Evolutionary conservation across 2,888 invertebrate genomes (phyloP).

Genomic region (Coleophora flavipennella): DNA sequence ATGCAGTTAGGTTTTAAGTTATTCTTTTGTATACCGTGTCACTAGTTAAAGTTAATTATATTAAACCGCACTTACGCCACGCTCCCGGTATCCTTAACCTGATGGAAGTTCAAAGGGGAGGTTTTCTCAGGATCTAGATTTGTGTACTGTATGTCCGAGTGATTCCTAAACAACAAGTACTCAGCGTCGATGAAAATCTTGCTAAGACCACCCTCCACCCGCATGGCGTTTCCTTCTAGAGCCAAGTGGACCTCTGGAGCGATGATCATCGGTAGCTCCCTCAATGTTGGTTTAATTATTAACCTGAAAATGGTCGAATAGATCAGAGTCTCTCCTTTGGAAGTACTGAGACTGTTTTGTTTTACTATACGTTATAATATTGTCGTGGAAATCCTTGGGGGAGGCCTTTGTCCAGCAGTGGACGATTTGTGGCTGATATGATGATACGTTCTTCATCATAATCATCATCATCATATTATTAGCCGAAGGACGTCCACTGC

Average conservation of each 20-base stretch:
- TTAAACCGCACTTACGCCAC: constrained; percentile 36
- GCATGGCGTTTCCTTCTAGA: constrained; percentile 32
- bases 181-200: constrained; percentile 35
- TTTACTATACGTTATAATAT: no score
- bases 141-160: constrained; percentile 21
- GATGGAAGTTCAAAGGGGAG: constrained; percentile 43
- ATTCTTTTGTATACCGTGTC: no score
- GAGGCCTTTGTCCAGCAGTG: no score
- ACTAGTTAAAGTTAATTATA: no score
- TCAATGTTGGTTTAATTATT: constrained; percentile 26
- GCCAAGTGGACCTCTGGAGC: constrained; percentile 29
- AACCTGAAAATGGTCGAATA: constrained; percentile 25
- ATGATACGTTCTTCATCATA: no score
- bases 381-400: no score
- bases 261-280: constrained; percentile 25
- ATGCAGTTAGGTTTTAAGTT: no score
- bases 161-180: constrained; percentile 37
- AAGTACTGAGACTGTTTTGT: no score
- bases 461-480: no score
- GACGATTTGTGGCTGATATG: no score
- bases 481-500: no score
- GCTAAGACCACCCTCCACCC: constrained; percentile 28
- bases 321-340: no score
- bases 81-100: constrained; percentile 31
- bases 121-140: constrained; percentile 15